Conservation (phyloP, 2,113 vertebrate species). For the Corynorhinus townsendii region DNA sequence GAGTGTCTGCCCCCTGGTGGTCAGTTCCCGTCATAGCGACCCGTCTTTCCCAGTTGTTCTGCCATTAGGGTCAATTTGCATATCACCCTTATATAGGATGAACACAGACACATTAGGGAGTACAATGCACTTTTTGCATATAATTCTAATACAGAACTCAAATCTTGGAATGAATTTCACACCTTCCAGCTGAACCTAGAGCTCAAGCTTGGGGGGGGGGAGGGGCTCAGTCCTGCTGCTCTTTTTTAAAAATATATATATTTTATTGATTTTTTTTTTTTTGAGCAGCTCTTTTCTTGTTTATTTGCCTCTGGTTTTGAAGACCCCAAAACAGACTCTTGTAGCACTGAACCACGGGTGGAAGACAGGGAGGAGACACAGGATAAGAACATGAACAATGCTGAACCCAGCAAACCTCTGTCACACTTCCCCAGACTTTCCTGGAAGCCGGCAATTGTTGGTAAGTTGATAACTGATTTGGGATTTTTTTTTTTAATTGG, state of each 20-base stretch:
- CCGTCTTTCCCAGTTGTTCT: too few species aligned
- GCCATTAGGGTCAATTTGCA: too few species aligned
- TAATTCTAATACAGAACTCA: background rate
- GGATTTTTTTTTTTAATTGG: background rate
- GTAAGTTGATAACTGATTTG: background rate
- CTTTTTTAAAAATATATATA: too few species aligned
- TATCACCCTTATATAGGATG: background rate
- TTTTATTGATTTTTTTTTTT: too few species aligned
- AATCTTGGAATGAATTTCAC: background rate
- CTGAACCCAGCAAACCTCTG: background rate
- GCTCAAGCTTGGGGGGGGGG: background rate
- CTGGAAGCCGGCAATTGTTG: background rate
- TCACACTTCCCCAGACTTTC: background rate
- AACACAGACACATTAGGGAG: background rate
- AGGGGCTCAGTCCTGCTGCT: background rate
- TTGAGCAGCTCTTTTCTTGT: conserved; percentile 12
- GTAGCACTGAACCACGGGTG: background rate
- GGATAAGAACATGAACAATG: background rate
- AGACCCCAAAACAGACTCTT: background rate
- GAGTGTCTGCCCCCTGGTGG: too few species aligned
- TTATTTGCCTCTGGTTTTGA: background rate
- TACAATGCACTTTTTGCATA: background rate
- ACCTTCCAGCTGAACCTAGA: background rate
- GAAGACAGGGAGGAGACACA: background rate
- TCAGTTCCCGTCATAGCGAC: too few species aligned